Evolutionary conservation across 1,140 invertebrate genomes (phyloP).

Genomic region (Leucophenga varia): DNA sequence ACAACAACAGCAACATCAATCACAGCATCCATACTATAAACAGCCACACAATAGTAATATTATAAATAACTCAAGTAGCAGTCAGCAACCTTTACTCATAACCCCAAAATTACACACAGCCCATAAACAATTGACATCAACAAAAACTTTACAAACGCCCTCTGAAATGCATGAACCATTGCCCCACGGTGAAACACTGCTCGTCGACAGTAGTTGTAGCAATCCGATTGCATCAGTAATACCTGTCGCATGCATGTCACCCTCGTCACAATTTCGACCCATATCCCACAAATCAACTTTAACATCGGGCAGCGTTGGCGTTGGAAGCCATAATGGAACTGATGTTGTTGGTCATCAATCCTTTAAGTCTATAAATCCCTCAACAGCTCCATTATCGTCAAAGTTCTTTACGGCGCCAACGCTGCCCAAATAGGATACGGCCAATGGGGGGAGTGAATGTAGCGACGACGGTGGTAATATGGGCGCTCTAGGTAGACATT

Average conservation of each 20-base stretch:
- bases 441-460: conserved; percentile 50
- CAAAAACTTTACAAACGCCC: conserved; percentile 1
- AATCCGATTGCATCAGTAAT: conserved; percentile 47
- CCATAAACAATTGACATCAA: conserved; percentile 14
- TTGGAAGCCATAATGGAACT: conserved; percentile 13
- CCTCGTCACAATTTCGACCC: conserved; percentile 55
- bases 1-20: conserved; percentile 35
- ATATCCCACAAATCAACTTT: conserved; percentile 54
- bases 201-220: conserved; percentile 42
- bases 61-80: conserved; percentile 15
- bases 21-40: conserved; percentile 11
- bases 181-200: conserved; percentile 29
- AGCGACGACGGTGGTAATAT: conserved; percentile 17
- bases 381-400: conserved; percentile 50
- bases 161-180: conserved; percentile 3
- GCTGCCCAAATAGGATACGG: conserved; percentile 56
- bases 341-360: too few species aligned
- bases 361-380: too few species aligned
- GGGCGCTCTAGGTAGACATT: too few species aligned
- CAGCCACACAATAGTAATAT: conserved; percentile 4
- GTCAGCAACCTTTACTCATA: conserved; percentile 48
- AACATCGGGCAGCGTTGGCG: conserved; percentile 31
- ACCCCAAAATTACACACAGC: conserved; percentile 49
- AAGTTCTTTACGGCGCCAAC: conserved; percentile 55
- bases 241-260: conserved; percentile 49